phyloP scores from a whole-genome alignment of 2,888 invertebrate species.

The Diaperis boleti region DNA sequence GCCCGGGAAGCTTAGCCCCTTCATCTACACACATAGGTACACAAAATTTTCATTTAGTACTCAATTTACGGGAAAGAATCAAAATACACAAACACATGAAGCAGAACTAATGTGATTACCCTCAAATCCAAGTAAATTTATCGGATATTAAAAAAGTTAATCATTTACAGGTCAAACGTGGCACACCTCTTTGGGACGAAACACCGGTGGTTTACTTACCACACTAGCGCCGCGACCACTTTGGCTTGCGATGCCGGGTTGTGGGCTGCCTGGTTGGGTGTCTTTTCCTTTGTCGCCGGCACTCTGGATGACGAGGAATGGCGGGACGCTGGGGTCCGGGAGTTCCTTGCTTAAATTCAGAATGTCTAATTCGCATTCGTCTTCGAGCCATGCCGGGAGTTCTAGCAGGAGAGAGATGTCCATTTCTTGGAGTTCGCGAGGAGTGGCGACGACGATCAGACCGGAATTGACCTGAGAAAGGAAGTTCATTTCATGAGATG shows the following conservation, averaged over 20 bases:
- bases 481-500: slow-evolving; percentile 10
- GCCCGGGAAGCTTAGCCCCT: slow-evolving; percentile 96
- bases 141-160: slow-evolving; percentile 14
- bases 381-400: slow-evolving; percentile 94
- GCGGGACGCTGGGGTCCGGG: slow-evolving; percentile 70
- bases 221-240: slow-evolving; percentile 89
- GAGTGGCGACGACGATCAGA: slow-evolving; percentile 89
- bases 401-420: slow-evolving; percentile 93
- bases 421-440: slow-evolving; percentile 97
- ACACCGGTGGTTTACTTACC: slow-evolving; percentile 73
- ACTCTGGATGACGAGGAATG: slow-evolving; percentile 92
- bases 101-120: slow-evolving; percentile 33
- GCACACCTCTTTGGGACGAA: slow-evolving; percentile 5
- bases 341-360: slow-evolving; percentile 81
- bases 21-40: slow-evolving; percentile 77
- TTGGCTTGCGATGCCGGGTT: slow-evolving; percentile 80
- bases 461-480: slow-evolving; percentile 77
- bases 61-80: background rate
- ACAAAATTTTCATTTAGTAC: slow-evolving; percentile 30
- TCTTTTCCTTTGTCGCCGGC: slow-evolving; percentile 69
- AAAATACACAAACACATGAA: slow-evolving; percentile 16
- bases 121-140: slow-evolving; percentile 35
- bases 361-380: slow-evolving; percentile 97
- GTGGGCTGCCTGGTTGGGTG: slow-evolving; percentile 74
- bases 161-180: slow-evolving; percentile 26